Base-by-base conservation (phyloP, 1,140 invertebrate species). In the Myzus persicae region DNA sequence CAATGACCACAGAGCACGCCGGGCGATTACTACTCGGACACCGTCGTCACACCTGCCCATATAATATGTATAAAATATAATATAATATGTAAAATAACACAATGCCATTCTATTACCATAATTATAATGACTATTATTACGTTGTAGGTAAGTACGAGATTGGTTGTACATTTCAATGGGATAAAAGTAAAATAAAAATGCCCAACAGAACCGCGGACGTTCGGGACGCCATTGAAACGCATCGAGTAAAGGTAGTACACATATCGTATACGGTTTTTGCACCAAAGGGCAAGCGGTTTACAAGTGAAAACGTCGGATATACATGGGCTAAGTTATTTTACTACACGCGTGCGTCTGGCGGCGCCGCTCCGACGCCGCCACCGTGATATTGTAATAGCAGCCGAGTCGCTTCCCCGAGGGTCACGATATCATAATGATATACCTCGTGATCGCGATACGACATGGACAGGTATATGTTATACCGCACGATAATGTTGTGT, bases 161-260 rank as follows among this genome's bases (percentile, higher is more conserved):
- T 76, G 59, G 59, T 76, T 76, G 59, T 76, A 76, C 59, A 76
- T 76, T 76, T 76, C 59, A 76, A 76, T n/a, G 59, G 59, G 31
- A 76, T n/a, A 76, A n/a, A 76, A 76, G 59, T 76, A 76, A n/a
- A 76, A 76, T 76, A n/a, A 76, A n/a, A 76, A 76, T 76, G 59
- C n/a, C 59, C 59, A n/a, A 76, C 59, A 76, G n/a, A n/a, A 76
- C 14, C 59, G 59, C 18, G 31, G 59, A 76, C 59, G 59, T 76
- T 18, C 59, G 59, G 18, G 59, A 76, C 59, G 14, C 59, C 59
- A n/a, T 76, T 76, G 59, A 76, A 76, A 76, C 59, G 59, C 59
- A 76, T 76, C 59, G 59, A 36, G 5, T 76, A 76, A 76, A 76
- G 59, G 59, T 76, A 76, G 59, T 76, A 76, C 59, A 76, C 22